A percentile compares a stretch with the other conserved stretches of the same genome.
Evolutionary conservation across 2,888 invertebrate species (phyloP).

Genomic region (Hirtodrosophila histrioides): DNA sequence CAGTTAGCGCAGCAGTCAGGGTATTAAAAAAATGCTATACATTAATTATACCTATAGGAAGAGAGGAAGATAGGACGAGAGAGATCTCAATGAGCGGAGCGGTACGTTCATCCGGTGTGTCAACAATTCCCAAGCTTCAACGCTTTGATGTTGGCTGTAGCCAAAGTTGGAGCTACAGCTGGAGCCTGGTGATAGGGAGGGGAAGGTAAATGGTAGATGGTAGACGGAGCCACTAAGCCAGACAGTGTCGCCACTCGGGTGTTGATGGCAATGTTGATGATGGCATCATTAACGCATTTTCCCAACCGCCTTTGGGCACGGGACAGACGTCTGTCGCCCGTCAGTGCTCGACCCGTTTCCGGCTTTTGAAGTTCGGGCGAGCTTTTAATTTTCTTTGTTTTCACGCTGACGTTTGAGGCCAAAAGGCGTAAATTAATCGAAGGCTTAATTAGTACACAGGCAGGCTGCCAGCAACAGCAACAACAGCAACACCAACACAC

Average conservation of each 20-base stretch:
- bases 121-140: slow-evolving; percentile 82
- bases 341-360: slow-evolving; percentile 66
- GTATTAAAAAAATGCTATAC: slow-evolving; percentile 51
- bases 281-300: slow-evolving; percentile 80
- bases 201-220: slow-evolving; percentile 6
- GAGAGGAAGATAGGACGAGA: slow-evolving; percentile 7
- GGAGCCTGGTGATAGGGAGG: slow-evolving; percentile 9
- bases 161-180: slow-evolving; percentile 29
- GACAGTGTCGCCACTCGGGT: slow-evolving; percentile 74
- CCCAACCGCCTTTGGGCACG: slow-evolving; percentile 62
- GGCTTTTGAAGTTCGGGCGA: slow-evolving; percentile 80
- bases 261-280: slow-evolving; percentile 66
- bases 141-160: slow-evolving; percentile 78
- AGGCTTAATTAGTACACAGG: slow-evolving; percentile 78
- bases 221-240: slow-evolving; percentile 72
- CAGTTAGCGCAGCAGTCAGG: slow-evolving; percentile 65
- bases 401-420: slow-evolving; percentile 75
- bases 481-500: slow-evolving; percentile 8
- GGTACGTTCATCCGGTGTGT: slow-evolving; percentile 80
- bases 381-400: slow-evolving; percentile 78
- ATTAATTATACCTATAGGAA: slow-evolving; percentile 26
- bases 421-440: slow-evolving; percentile 83
- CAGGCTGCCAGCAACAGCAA: slow-evolving; percentile 20
- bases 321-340: slow-evolving; percentile 42
- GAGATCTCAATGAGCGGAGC: slow-evolving; percentile 30